phyloP scores from a whole-genome alignment of 2,888 invertebrate genomes.

The Andricus curvator region DNA sequence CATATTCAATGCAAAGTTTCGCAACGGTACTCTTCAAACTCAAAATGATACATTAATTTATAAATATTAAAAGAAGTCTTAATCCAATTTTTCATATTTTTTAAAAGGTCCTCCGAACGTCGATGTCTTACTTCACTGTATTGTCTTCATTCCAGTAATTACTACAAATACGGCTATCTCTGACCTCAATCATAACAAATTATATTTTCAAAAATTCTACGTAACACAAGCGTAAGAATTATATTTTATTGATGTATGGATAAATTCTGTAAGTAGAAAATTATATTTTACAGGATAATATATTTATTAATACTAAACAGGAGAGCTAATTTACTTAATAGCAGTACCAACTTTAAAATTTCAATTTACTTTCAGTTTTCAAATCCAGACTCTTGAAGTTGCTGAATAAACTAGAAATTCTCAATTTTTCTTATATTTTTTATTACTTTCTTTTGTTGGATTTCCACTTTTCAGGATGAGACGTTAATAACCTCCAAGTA shows the following conservation, averaged over 20 bases:
- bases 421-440: no score
- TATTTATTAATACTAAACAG: background rate
- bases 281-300: background rate
- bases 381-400: background rate
- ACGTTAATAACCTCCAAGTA: background rate
- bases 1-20: slow-evolving; percentile 2
- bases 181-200: background rate
- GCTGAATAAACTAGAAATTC: no score
- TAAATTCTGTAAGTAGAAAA: background rate
- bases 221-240: background rate
- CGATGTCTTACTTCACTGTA: slow-evolving; percentile 7
- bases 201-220: background rate
- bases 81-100: no score
- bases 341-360: background rate
- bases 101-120: background rate
- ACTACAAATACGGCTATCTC: background rate
- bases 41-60: background rate
- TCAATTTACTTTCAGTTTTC: background rate
- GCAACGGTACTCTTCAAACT: background rate
- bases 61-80: background rate
- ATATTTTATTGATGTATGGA: background rate
- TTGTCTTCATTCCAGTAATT: background rate
- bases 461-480: background rate
- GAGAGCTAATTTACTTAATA: background rate
- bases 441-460: background rate